phyloP scores from a whole-genome alignment of 2,113 vertebrate species.

The Austrofundulus limnaeus region DNA sequence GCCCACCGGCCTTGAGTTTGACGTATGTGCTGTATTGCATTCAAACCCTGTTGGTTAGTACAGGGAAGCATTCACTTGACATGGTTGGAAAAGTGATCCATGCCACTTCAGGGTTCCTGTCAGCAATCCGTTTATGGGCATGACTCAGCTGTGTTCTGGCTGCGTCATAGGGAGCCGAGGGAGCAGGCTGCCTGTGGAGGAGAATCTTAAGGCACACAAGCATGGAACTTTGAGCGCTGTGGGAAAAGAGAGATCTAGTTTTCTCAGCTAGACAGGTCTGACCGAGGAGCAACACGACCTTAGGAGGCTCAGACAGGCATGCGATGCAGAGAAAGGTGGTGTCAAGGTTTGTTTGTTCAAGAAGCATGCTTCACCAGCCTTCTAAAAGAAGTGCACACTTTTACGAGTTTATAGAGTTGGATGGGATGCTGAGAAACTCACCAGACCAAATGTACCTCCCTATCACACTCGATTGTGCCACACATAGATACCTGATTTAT shows the following conservation, averaged over 20 bases:
- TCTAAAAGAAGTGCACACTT: neutral
- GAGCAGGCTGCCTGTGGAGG: slow-evolving; percentile 19
- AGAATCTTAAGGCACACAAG: slow-evolving; percentile 39
- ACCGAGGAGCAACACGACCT: slow-evolving; percentile 27
- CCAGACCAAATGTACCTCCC: neutral
- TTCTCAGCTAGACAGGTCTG: slow-evolving; percentile 50
- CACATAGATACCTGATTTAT: slow-evolving; percentile 4
- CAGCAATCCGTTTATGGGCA: slow-evolving; percentile 5
- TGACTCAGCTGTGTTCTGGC: slow-evolving; percentile 56
- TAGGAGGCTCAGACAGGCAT: slow-evolving; percentile 20
- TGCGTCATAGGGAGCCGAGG: slow-evolving; percentile 44
- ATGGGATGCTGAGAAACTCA: slow-evolving; percentile 2
- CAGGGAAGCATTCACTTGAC: neutral
- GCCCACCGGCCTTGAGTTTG: no score
- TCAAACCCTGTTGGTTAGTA: neutral
- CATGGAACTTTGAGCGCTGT: slow-evolving; percentile 26
- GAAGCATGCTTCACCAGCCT: slow-evolving; percentile 14
- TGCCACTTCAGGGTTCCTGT: slow-evolving; percentile 1
- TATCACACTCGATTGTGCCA: neutral
- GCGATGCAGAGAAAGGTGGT: slow-evolving; percentile 20
- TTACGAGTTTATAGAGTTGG: slow-evolving; percentile 4
- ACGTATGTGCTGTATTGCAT: neutral
- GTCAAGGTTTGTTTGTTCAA: slow-evolving; percentile 47
- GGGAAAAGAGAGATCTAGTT: slow-evolving; percentile 31
- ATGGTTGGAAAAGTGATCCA: neutral